phyloP scores from a whole-genome alignment of 2,888 invertebrate species.

The Chloroclysta siterata region DNA sequence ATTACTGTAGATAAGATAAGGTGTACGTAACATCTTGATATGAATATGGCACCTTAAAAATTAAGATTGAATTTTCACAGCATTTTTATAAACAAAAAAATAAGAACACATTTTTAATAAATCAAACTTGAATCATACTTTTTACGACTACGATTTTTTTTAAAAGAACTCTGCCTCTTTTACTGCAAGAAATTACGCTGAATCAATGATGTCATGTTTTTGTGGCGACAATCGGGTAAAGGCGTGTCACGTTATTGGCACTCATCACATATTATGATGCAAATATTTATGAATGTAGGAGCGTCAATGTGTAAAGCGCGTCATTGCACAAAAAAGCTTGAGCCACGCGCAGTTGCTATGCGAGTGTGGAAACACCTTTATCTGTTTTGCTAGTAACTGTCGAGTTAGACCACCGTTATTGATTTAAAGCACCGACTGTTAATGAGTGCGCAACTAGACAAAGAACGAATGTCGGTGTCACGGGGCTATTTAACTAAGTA shows the following conservation, averaged over 20 bases:
- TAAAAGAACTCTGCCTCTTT: background rate
- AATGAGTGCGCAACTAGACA: constrained; percentile 40
- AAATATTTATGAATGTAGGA: constrained; percentile 20
- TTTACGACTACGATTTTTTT: too few relatives aligned
- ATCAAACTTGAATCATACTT: too few relatives aligned
- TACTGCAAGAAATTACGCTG: background rate
- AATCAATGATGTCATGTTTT: constrained; percentile 22
- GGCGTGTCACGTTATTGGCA: constrained; percentile 13
- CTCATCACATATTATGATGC: constrained; percentile 14
- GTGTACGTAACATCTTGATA: background rate
- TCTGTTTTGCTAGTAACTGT: too few relatives aligned
- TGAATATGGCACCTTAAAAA: too few relatives aligned
- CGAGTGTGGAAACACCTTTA: too few relatives aligned
- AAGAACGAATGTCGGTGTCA: constrained; percentile 40
- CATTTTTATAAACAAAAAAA: too few relatives aligned
- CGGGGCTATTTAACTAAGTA: constrained; percentile 36
- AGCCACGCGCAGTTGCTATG: background rate
- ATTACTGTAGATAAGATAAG: background rate
- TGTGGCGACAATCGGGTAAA: constrained; percentile 18
- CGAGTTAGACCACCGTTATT: background rate
- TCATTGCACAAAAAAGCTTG: constrained; percentile 10
- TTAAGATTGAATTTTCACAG: too few relatives aligned
- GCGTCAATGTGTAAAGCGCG: constrained; percentile 7
- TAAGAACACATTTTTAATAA: too few relatives aligned
- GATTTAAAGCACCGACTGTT: constrained; percentile 8